Base-by-base conservation (phyloP, 2,113 vertebrate genomes). In the Meriones unguiculatus region DNA sequence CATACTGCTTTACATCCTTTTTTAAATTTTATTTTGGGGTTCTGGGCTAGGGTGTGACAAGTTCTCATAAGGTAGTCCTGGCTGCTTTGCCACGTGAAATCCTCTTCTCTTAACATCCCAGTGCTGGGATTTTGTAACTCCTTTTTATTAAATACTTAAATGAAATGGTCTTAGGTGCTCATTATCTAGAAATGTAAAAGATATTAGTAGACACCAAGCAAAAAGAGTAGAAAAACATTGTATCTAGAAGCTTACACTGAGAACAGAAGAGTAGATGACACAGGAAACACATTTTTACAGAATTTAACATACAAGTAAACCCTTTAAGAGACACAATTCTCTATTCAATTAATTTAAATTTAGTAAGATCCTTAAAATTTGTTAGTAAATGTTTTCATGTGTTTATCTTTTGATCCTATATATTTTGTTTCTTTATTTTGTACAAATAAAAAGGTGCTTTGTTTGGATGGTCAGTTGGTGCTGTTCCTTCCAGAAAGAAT, bases 121-220 rank as follows among this genome's bases (percentile, higher is more conserved):
- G 8, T 5, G 15, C 15, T 46, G 15, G 2, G 15, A 30, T 67
- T 46, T 41, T 65, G n/a, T 41, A 77, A 7, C 7, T 75, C 46
- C 82, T 92, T 73, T 96, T 77, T 69, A 94, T 76, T 88, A 70
- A 28, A 59, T 70, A 87, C 70, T 86, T 96, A 96, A 91, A 88
- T 88, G 77, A 90, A 76, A 85, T 35, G 0, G 7, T 85, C 38
- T 67, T 87, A 80, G 1, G 46, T 65, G 78, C 22, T 92, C 76
- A 89, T 73, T 89, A 81, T 62, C 10, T 77, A 90, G n/a, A 89
- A 80, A 88, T 6, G 75, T 75, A n/a, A 57, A 62, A 30, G 24
- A 65, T 46, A 35, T 62, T 3, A 73, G 38, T 22, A 94, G 67
- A 62, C 46, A 52, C 12, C 11, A 57, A 75, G 3, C 5, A 57